Base-by-base conservation (phyloP, 1,140 invertebrate genomes). In the Drosophila pallidifrons region DNA sequence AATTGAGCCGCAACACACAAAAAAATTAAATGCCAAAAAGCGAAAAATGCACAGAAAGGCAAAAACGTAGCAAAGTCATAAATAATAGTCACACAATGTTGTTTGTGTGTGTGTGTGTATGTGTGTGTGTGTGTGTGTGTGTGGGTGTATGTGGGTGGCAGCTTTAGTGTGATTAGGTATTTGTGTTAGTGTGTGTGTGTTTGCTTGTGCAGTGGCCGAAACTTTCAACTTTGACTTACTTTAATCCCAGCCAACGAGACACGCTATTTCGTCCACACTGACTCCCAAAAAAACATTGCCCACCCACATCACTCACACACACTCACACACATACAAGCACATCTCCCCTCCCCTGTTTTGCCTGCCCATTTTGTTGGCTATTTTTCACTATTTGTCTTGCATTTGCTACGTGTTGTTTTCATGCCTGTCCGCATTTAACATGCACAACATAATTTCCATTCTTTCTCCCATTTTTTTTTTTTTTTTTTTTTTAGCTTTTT, bases 11-110 rank as follows among this genome's bases (percentile, higher is more conserved):
- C 79, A 82, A 65, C 35, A 80, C 59, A 25, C 20, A 25, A 66
- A 67, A 64, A 85, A 81, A 77, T 82, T 79, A 82, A 87, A 87
- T 79, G 79, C 64, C 82, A 87, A 79, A 82, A 82, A 63, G 71
- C 75, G 69, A 77, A 79, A 75, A 87, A 77, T 82, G 82, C 82
- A 87, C 82, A 87, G 51, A 81, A 86, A 79, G 67, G 77, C 79
- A 79, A 67, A 71, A 86, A 87, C 82, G 83, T 87, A 87, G 68
- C 74, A 87, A 88, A 80, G 76, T 80, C 82, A 87, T 87, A 87
- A 87, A 87, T 87, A 87, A 87, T 87, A 77, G 72, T 77, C 72
- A 69, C 72, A 69, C 52, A 52, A 54, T 43, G 55, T 55, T 6
- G 57, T 28, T 15, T 38, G 54, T 67, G 8, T 67, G 45, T 5